These are phyloP conservation scores for Argentina silus DNA, from an alignment of 2,797 vertebrate genomes.

Conservation along the genomic window DNA sequence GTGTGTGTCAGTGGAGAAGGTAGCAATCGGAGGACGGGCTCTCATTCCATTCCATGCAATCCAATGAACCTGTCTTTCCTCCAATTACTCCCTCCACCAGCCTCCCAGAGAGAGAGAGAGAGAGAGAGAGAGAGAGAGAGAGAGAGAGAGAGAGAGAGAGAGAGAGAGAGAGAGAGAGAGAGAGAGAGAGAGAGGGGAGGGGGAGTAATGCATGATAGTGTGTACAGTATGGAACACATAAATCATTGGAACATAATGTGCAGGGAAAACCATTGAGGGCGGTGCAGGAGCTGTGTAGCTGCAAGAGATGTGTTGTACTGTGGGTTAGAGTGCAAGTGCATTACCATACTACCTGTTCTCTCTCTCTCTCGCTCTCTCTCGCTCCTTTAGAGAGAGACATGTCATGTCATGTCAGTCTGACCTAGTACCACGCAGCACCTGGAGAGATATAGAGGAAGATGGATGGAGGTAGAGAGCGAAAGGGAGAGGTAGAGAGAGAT, in stretches of 20 bases:
- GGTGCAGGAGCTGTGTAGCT: not conserved
- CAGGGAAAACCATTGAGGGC: not conserved
- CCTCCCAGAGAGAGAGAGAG: no score
- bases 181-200: not conserved
- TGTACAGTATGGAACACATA: not conserved
- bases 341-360: not conserved
- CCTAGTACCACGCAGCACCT: not conserved
- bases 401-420: no score
- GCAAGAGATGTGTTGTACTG: not conserved
- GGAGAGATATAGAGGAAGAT: not conserved
- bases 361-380: no score
- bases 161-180: not conserved
- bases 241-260: not conserved
- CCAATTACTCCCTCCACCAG: no score
- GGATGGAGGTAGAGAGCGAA: not conserved
- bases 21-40: no score
- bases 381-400: not conserved
- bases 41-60: no score
- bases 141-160: no score
- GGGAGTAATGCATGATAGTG: no score
- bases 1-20: not conserved
- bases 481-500: not conserved
- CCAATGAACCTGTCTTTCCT: no score
- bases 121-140: no score
- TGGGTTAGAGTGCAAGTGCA: constrained; percentile 1